Percentiles rank a stretch among this genome's conserved stretches.
Conservation (phyloP, 1,140 invertebrate genomes). For the Drusus annulatus region DNA sequence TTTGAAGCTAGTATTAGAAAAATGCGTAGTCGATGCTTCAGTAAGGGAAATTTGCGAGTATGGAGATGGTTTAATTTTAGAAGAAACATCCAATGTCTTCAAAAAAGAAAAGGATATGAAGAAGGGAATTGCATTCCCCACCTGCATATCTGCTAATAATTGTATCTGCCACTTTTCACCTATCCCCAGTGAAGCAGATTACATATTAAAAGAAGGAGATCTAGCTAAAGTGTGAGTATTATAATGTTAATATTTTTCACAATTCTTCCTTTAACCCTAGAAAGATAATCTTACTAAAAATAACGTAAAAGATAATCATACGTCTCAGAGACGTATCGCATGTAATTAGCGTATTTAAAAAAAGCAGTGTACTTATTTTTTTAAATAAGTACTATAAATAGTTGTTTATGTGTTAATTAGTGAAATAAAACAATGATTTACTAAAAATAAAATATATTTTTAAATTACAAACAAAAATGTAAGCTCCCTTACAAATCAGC, state of each 20-base stretch:
- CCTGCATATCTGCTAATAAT: conserved; percentile 98
- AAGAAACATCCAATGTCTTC: conserved; percentile 97
- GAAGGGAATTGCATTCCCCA: conserved; percentile 99
- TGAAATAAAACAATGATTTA: too few species aligned
- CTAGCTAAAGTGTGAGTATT: conserved; percentile 95
- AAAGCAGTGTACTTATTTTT: too few species aligned
- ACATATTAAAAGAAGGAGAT: conserved; percentile 92
- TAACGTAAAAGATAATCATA: too few species aligned
- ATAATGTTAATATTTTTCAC: background rate
- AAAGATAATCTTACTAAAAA: too few species aligned
- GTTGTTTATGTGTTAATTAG: too few species aligned
- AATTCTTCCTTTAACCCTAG: too few species aligned
- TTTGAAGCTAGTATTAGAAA: conserved; percentile 89
- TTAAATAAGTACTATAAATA: too few species aligned
- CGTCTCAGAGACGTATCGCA: too few species aligned
- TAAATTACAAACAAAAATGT: too few species aligned
- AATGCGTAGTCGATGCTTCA: conserved; percentile 89
- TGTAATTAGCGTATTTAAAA: too few species aligned
- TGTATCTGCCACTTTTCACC: conserved; percentile 99
- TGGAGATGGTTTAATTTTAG: conserved; percentile 90
- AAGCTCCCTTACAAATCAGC: too few species aligned
- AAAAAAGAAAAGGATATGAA: conserved; percentile 99
- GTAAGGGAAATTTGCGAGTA: conserved; percentile 93
- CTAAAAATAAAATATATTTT: too few species aligned
- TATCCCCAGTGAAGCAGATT: conserved; percentile 92